Evolutionary conservation across 2,797 vertebrate genomes (phyloP).

Genomic region (Staurois parvus): DNA sequence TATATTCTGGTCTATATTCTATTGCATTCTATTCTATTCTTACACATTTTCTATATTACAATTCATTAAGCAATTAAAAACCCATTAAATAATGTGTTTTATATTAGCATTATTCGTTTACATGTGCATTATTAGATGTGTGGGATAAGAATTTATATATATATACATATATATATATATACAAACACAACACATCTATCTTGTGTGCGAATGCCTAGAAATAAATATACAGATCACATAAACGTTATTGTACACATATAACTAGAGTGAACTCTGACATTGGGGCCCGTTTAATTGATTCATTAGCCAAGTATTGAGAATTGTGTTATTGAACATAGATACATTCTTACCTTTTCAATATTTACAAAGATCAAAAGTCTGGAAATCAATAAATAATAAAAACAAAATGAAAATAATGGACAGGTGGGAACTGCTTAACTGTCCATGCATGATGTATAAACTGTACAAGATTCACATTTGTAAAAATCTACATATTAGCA

Average conservation of each 20-base stretch:
- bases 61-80: no score
- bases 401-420: conserved; percentile 64
- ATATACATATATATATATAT: no score
- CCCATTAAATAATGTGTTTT: no score
- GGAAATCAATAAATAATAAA: conserved; percentile 60
- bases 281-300: conserved; percentile 15
- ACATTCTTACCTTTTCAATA: conserved; percentile 48
- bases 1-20: no score
- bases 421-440: conserved; percentile 55
- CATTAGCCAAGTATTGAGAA: neutral
- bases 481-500: conserved; percentile 30
- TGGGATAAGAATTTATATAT: neutral
- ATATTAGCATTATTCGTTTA: no score
- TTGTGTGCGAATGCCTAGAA: neutral
- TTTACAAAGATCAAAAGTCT: conserved; percentile 45
- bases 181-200: neutral
- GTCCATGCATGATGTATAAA: conserved; percentile 22
- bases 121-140: no score
- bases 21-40: no score
- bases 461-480: neutral
- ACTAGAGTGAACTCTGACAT: no score
- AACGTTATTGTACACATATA: neutral
- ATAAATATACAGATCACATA: neutral
- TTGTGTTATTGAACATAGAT: conserved; percentile 20
- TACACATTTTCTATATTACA: no score